Conservation (phyloP, 2,797 vertebrate species). For the Dermochelys coriacea region DNA sequence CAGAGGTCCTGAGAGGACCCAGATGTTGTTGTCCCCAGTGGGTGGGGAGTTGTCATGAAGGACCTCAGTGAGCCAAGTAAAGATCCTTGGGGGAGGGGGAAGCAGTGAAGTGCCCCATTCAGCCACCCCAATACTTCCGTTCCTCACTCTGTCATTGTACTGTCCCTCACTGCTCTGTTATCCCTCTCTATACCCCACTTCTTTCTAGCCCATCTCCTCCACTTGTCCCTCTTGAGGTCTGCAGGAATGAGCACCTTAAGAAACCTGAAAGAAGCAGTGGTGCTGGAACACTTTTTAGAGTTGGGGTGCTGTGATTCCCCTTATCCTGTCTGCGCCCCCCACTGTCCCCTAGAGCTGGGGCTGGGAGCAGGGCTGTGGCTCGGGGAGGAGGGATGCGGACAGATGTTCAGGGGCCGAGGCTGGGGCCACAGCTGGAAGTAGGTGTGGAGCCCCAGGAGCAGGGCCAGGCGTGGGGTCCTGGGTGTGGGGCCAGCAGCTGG, state of each 20-base stretch:
- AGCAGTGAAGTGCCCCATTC: not conserved
- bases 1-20: not conserved
- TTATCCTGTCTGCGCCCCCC: no score
- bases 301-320: no score
- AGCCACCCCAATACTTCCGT: not conserved
- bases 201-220: not conserved
- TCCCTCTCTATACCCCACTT: not conserved
- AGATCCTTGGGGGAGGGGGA: not conserved
- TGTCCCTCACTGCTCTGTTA: not conserved
- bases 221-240: not conserved
- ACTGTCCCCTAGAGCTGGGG: no score
- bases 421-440: no score
- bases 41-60: not conserved
- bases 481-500: no score
- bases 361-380: no score
- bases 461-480: no score
- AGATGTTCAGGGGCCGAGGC: no score
- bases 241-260: not conserved
- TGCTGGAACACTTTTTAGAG: no score
- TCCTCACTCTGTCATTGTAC: not conserved
- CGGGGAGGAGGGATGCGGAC: fast-evolving
- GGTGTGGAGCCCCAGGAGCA: no score
- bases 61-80: not conserved
- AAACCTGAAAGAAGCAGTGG: not conserved
- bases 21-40: not conserved